phyloP scores from a whole-genome alignment of 2,797 vertebrate genomes.

The Peromyscus melanophrys region DNA sequence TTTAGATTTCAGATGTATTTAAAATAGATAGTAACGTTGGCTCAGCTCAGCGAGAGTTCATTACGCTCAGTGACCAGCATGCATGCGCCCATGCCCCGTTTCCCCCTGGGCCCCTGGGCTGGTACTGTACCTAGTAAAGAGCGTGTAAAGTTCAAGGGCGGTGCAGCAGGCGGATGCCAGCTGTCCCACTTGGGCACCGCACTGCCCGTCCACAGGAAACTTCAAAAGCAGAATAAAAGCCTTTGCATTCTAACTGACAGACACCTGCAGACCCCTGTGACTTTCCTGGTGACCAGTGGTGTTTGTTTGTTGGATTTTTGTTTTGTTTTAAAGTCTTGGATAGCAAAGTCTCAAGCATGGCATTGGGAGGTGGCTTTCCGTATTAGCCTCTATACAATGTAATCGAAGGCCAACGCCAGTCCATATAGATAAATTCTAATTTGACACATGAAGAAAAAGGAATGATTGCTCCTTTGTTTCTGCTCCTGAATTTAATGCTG shows the following conservation, averaged over 20 bases:
- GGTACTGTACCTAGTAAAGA: background rate
- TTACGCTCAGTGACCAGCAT: background rate
- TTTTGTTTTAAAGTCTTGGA: conserved; percentile 11
- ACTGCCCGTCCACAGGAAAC: background rate
- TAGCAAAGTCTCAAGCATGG: conserved; percentile 20
- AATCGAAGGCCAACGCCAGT: background rate
- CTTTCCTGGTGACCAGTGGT: conserved; percentile 18
- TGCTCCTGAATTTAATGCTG: background rate
- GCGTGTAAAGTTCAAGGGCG: background rate
- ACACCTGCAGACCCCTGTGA: background rate
- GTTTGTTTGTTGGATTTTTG: background rate
- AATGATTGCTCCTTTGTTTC: conserved; percentile 18
- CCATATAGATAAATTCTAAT: conserved; percentile 3
- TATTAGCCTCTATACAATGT: background rate
- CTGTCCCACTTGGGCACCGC: background rate
- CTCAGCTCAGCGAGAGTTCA: background rate
- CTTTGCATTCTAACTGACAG: background rate
- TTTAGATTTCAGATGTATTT: conserved; percentile 6
- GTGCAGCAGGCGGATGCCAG: background rate
- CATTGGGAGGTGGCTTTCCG: conserved; percentile 17
- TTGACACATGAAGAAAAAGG: background rate
- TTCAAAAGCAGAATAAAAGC: conserved; percentile 66
- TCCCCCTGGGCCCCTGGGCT: background rate
- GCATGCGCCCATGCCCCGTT: background rate
- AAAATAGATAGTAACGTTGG: background rate